Base-by-base conservation (phyloP, 2,113 vertebrate genomes). In the Larimichthys polyactis region DNA sequence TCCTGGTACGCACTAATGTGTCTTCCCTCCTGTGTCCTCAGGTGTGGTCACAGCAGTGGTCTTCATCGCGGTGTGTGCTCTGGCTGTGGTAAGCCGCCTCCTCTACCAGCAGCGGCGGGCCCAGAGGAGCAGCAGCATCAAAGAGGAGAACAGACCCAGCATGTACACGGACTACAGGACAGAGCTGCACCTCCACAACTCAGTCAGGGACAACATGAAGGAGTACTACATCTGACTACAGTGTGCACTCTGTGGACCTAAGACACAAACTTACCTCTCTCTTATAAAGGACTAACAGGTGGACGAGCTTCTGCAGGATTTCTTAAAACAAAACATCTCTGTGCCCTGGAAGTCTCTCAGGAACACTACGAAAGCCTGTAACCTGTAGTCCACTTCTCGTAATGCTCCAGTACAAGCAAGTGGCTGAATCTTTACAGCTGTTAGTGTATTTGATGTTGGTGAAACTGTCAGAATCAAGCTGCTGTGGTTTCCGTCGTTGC, bases 141-240 rank as follows among this genome's bases (percentile, higher is more conserved):
- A 97, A 84, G 97, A 97, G 79, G 97, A 97, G 46, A 95, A 96
- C 0, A 83, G 85, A 32, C 96, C 96, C 81, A 94, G 94, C 79
- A 86, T 96, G 19, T 97, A 97, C 91, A 95, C 93, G 40, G 96
- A 97, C 91, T 97, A 98, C 92, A 95, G 97, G 92, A 95, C 96
- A 89, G 97, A 99, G 70, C 94, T 97, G 92, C 97, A 98, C 93
- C 96, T 98, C 79, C 97, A 98, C 93, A 96, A 95, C 90, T 90
- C 97, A 81, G 95, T 97, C 90, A 96, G 95, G 92, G 97, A 98
- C 89, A 97, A 95, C 93, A 97, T 97, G 93, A 96, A 97, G 87
- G 98, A 99, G 83, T 99, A 98, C 92, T 99, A 99, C 95, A 99
- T 99, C 94, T 99, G 95, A 98, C 58, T 3, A 0, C 82, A 60